Base-by-base conservation (phyloP, 2,888 invertebrate genomes). In the Alviniconcha strummeri region DNA sequence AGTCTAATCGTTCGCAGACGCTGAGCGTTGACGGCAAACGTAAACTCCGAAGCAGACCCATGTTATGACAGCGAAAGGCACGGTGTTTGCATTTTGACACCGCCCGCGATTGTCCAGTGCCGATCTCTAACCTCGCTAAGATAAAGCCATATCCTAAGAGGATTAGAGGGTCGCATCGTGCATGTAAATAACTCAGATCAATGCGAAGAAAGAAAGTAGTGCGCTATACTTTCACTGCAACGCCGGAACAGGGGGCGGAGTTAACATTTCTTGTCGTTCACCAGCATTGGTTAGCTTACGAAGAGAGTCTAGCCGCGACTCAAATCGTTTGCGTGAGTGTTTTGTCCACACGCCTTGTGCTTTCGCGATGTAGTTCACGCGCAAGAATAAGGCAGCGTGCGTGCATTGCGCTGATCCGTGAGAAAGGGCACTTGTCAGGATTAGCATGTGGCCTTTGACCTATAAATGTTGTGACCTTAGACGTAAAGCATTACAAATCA, bases 111-210 rank as follows among this genome's bases (percentile, higher is more conserved):
- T 83, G 80, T 85, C 83, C 82, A 80, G 57, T 64, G 78, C 80
- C 85, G 83, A 85, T 88, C 88, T 85, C 89, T 89, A 88, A 85
- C 89, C 89, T 88, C 89, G 85, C 84, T 87, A 87, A 88, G 87
- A 88, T 90, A 89, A 89, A 89, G 89, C 88, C 87, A 87, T 87
- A 89, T 90, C 87, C 89, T 89, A 91, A 91, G 90, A 91, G 90
- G 90, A 91, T 91, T 91, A 91, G 89, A 85, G 88, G 84, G 88
- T 89, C 88, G 86, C 78, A 85, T 87, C 84, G 85, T 85, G 85
- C 85, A 87, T 87, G 87, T 87, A 87, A 87, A 87, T 87, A 87
- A 83, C 83, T 81, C 67, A 77, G 71, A 82, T 82, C 82, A 82
- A 82, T 82, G 82, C 82, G 77, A 55, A 17, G 69, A 77, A 17